These are phyloP conservation scores for Callosobruchus maculatus DNA, from an alignment of 2,888 invertebrate genomes.

Conservation along the genomic window DNA sequence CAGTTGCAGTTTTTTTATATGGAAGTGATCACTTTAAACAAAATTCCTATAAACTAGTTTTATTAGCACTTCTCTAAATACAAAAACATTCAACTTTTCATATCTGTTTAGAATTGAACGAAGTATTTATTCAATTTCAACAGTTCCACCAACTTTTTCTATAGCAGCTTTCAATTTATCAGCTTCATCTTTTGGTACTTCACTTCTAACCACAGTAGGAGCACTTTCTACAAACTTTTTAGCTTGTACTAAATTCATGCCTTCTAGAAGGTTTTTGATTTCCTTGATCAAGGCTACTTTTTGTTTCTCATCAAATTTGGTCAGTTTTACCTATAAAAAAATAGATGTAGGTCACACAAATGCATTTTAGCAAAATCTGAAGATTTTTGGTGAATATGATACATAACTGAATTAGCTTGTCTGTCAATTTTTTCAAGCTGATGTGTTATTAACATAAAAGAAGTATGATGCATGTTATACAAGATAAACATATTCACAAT, in stretches of 20 bases:
- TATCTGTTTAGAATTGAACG: background rate
- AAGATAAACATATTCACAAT: no score
- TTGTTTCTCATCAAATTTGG: slow-evolving; percentile 87
- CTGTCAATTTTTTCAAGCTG: no score
- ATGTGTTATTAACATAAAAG: no score
- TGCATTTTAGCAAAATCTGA: no score
- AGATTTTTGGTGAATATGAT: no score
- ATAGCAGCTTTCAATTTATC: slow-evolving; percentile 87
- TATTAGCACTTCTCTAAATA: background rate
- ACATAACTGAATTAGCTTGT: no score
- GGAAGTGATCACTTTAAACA: background rate
- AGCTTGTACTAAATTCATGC: slow-evolving; percentile 95
- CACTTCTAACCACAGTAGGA: slow-evolving; percentile 85
- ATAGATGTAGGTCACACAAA: no score
- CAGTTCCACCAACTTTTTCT: slow-evolving; percentile 78
- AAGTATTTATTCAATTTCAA: slow-evolving; percentile 67
- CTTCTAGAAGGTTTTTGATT: slow-evolving; percentile 84
- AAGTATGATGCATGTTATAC: no score
- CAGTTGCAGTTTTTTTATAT: no score
- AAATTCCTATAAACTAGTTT: background rate
- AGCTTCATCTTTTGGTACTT: slow-evolving; percentile 92
- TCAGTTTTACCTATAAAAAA: slow-evolving; percentile 59
- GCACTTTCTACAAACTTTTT: slow-evolving; percentile 97
- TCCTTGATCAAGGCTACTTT: slow-evolving; percentile 98
- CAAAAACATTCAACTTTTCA: background rate